Evolutionary conservation across 1,140 invertebrate genomes (phyloP).

Genomic region (Pantala flavescens): DNA sequence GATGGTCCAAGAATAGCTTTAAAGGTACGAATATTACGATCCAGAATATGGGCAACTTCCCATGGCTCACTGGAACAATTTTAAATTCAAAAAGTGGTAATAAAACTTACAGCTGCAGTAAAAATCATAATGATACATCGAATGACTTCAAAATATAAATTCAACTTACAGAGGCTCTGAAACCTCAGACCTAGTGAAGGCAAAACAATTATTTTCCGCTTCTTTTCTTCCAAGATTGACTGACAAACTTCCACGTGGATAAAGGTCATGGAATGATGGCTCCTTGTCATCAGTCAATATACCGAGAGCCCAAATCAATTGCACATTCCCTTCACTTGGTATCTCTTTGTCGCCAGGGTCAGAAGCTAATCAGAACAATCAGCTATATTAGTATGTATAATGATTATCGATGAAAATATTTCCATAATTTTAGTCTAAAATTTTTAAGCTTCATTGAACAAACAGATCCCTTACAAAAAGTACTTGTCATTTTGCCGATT

Average conservation of each 20-base stretch:
- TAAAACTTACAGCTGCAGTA: not conserved
- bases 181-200: conserved; percentile 45
- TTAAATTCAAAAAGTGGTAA: conserved; percentile 14
- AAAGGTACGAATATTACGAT: conserved; percentile 64
- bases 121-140: not conserved
- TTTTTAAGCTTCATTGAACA: too few relatives aligned
- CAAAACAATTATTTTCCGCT: conserved; percentile 53
- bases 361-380: conserved; percentile 38
- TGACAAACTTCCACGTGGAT: conserved; percentile 56
- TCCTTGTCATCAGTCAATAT: conserved; percentile 63
- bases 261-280: conserved; percentile 73
- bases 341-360: conserved; percentile 70
- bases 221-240: conserved; percentile 55
- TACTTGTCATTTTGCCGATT: too few relatives aligned
- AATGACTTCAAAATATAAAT: not conserved
- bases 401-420: too few relatives aligned
- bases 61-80: conserved; percentile 46
- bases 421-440: too few relatives aligned
- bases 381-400: not conserved
- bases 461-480: too few relatives aligned
- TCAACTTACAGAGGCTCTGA: conserved; percentile 28
- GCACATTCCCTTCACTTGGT: conserved; percentile 49
- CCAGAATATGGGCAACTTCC: conserved; percentile 66
- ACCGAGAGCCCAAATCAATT: conserved; percentile 77
- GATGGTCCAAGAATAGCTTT: conserved; percentile 69